phyloP scores from a whole-genome alignment of 2,888 invertebrate species.

The Watsonalla binaria region DNA sequence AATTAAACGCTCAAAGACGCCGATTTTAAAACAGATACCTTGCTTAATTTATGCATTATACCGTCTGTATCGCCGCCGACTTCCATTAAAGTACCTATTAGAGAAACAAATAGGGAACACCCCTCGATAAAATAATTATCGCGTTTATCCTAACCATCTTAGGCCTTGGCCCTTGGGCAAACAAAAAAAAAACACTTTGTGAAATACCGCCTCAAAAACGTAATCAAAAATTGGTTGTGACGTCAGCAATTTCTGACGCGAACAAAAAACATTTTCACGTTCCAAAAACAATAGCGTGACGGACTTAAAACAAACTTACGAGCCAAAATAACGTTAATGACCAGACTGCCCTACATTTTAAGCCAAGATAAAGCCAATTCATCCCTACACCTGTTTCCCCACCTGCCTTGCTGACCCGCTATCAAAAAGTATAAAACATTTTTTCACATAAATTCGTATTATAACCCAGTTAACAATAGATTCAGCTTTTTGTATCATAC shows the following conservation, averaged over 20 bases:
- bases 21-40: conserved; percentile 42
- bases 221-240: conserved; percentile 57
- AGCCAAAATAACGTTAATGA: conserved; percentile 40
- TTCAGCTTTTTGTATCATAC: conserved; percentile 23
- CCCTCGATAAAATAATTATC: conserved; percentile 75
- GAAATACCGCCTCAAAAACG: conserved; percentile 55
- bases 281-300: conserved; percentile 62
- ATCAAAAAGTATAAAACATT: conserved; percentile 41
- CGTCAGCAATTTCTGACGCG: conserved; percentile 21
- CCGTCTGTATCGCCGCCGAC: conserved; percentile 50
- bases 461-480: conserved; percentile 45
- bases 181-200: conserved; percentile 47
- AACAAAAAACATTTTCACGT: conserved; percentile 40
- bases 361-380: conserved; percentile 38
- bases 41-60: conserved; percentile 63
- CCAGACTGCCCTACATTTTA: conserved; percentile 47
- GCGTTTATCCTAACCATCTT: conserved; percentile 63
- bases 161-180: conserved; percentile 36
- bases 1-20: conserved; percentile 23
- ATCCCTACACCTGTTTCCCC: conserved; percentile 56
- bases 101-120: conserved; percentile 76
- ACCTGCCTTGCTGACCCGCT: conserved; percentile 63
- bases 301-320: conserved; percentile 69
- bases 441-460: conserved; percentile 33
- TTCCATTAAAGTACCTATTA: conserved; percentile 75